Base-by-base conservation (phyloP, 2,888 invertebrate genomes). In the Liodrosophila aerea region DNA sequence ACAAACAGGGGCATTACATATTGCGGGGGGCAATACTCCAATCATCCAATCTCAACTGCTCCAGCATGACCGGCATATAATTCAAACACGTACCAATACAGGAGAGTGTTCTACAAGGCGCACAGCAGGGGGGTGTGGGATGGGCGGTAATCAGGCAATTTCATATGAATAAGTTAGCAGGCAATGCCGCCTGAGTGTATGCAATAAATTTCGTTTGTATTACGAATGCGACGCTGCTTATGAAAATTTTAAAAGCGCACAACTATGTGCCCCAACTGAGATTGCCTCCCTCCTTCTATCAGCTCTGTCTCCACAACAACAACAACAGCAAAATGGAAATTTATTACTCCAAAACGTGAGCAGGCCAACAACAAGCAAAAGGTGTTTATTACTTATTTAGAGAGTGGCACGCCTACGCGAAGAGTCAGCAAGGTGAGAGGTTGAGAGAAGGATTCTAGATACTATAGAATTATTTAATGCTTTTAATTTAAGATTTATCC, bases 301-400 rank as follows among this genome's bases (percentile, higher is more conserved):
- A 54, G 61, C 53, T 46, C 40, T 4, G 8, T n/a, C 47, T 7
- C 15, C n/a, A 13, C 31, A 15, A 57, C 33, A 51, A 27, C 47
- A 65, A 16, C 47, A 52, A 27, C 30, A 70, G 43, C 61, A 67
- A 66, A 84, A 84, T 77, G 61, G 34, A 81, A 84, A 78, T 84
- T 76, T 78, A 78, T 81, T 76, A 73, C 64, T 30, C 15, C 47
- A 11, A 61, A 66, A 54, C 65, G 64, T 70, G 73, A 50, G 33
- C 46, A 54, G 47, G 40, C 44, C 53, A 30, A 16, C 34, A 4
- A 8, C 40, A 18, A 64, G 60, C 36, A 39, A 46, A 68, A 71
- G 81, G 81, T 81, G 78, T 84, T 84, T 84, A 76, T 80, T 76
- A 80, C 85, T 84, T 84, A 80, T 84, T 80, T 80, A 80, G 59